Percentiles rank a stretch among this genome's conserved stretches.
Conservation (phyloP, 2,113 vertebrate genomes). For the Alectura lathami region DNA sequence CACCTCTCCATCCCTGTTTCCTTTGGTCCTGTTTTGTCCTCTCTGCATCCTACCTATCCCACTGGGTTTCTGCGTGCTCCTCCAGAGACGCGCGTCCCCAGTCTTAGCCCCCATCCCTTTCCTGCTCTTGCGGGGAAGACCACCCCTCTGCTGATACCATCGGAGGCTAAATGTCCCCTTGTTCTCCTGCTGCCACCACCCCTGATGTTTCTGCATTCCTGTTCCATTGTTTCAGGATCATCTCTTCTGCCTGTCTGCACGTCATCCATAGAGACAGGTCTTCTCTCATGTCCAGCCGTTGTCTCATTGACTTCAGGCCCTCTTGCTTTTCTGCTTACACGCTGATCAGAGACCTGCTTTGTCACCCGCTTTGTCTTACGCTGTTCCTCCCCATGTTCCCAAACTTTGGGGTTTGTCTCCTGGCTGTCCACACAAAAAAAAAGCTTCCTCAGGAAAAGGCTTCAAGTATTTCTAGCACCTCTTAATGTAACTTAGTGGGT, state of each 20-base stretch:
- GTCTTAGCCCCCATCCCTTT: not conserved
- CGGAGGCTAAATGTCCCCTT: not conserved
- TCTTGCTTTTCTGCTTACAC: not conserved
- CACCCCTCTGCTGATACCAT: not conserved
- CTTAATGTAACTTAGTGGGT: not conserved
- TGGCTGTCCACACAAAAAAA: not conserved
- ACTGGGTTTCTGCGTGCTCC: not conserved
- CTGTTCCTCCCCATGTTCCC: not conserved
- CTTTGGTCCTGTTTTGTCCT: not conserved
- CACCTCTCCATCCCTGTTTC: not conserved
- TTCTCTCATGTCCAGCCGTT: not conserved
- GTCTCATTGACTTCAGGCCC: not conserved
- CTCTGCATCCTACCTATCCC: not conserved
- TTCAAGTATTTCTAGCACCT: not conserved
- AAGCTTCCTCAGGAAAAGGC: not conserved
- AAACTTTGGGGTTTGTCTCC: not conserved
- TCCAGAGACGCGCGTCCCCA: not conserved
- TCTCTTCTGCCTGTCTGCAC: not conserved
- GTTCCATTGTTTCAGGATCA: fast-evolving
- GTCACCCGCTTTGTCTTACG: not conserved
- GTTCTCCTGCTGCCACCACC: not conserved
- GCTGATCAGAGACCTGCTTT: not conserved
- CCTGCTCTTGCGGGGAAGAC: not conserved
- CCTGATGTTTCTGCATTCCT: not conserved
- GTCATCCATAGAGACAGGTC: not conserved